phyloP scores from a whole-genome alignment of 53 echinoderm and acorn worm species.

The Arbacia lixula region DNA sequence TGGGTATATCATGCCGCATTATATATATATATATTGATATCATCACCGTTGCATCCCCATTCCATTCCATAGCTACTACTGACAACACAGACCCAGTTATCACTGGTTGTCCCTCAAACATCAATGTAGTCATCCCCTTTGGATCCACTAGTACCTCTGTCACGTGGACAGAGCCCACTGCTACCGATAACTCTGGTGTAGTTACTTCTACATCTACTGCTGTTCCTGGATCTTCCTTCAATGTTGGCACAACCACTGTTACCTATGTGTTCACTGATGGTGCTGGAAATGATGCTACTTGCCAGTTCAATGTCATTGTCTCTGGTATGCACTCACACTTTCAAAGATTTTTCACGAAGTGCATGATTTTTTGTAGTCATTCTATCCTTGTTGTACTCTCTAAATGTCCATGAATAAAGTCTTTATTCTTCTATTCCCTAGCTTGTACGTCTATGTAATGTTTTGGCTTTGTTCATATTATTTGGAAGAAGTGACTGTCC shows the following conservation, averaged over 20 bases:
- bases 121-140: constrained; percentile 3
- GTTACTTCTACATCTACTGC: constrained; percentile 27
- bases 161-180: constrained; percentile 67
- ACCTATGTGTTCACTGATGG: constrained; percentile 66
- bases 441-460: too few relatives aligned
- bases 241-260: constrained; percentile 59
- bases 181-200: constrained; percentile 67
- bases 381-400: background rate
- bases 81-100: constrained; percentile 68
- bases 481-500: too few relatives aligned
- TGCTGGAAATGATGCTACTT: constrained; percentile 58
- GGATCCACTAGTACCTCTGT: constrained; percentile 35
- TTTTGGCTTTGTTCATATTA: too few relatives aligned
- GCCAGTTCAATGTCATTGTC: constrained; percentile 55
- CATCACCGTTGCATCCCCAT: too few relatives aligned
- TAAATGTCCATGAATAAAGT: background rate
- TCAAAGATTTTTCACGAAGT: too few relatives aligned
- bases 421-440: too few relatives aligned
- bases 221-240: constrained; percentile 53
- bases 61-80: background rate
- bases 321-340: background rate
- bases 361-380: too few relatives aligned
- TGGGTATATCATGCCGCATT: too few relatives aligned
- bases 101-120: constrained; percentile 52
- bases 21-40: too few relatives aligned